Base-by-base conservation (phyloP, 2,797 vertebrate species). In the Chloroceryle amazona region DNA sequence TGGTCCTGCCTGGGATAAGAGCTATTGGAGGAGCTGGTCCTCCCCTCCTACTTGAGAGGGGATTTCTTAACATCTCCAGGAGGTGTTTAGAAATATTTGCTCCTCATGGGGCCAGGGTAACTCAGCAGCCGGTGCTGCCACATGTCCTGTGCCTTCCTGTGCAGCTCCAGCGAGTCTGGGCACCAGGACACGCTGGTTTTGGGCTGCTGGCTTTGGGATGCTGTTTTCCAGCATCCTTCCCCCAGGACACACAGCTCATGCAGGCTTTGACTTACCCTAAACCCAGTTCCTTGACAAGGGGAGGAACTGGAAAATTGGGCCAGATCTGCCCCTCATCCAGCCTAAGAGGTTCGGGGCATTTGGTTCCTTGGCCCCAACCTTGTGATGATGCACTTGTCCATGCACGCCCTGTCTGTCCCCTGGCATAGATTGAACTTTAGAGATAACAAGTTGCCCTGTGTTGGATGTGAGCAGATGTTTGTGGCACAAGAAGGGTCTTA, bases 121-220 rank as follows among this genome's bases (percentile, higher is more conserved):
- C 61, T 44, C 39, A 39, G 76, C 42, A 63, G 35, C n/a, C 2
- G 1, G 29, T 14, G 13, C 51, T 87, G 37, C 63, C 28, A 16
- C 1, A 0, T 51, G 18, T 8, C 52, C 63, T 9, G 10, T 0
- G 0, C 46, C 25, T 44, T 15, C 28, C 33, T 11, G 23, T 20
- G 60, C 52, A 58, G 37, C 42, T 63, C 39, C 68, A 31, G 51
- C 0, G 1, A 13, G 31, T 3, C 68, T 47, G 47, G 62, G 49
- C 12, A 13, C 19, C 0, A 7, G 81, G 29, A 37, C 0, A 1
- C n/a, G 12, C 37, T 71, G 72, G 13, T 5, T 63, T 63, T 5
- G 39, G 46, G 52, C 35, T 31, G 44, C 13, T 26, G 42, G 8
- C 5, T 79, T 66, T 44, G 74, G 79, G 42, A 26, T 14, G 21